Percentiles rank a stretch among this genome's conserved stretches.
Conservation (phyloP, 2,797 vertebrate species). For the Brotula barbata region DNA sequence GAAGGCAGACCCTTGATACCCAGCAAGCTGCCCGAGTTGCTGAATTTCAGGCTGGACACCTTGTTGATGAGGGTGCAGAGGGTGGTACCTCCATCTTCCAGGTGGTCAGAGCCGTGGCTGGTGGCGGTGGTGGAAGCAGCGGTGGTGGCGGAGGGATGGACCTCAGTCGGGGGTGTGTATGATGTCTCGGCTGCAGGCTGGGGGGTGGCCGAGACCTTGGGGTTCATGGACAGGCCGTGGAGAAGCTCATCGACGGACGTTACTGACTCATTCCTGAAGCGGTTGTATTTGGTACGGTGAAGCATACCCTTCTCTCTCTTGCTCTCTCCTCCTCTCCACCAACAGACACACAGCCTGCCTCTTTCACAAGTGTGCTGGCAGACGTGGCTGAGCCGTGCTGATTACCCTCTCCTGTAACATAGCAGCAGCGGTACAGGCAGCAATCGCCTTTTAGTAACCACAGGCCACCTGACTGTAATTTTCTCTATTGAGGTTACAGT, state of each 20-base stretch:
- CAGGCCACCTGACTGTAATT: constrained; percentile 71
- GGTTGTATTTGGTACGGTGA: constrained; percentile 99
- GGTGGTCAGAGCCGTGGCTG: constrained; percentile 79
- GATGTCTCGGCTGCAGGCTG: constrained; percentile 84
- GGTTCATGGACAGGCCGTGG: constrained; percentile 95
- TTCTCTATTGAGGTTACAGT: constrained; percentile 68
- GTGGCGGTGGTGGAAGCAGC: constrained; percentile 71
- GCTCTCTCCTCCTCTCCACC: constrained; percentile 69
- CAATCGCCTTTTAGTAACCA: constrained; percentile 80
- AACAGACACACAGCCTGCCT: constrained; percentile 78
- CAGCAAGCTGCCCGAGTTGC: constrained; percentile 89
- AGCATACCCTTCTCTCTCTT: constrained; percentile 96
- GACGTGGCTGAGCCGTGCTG: constrained; percentile 84
- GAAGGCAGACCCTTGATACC: constrained; percentile 94
- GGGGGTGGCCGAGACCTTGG: constrained; percentile 90
- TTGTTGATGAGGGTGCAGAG: constrained; percentile 97
- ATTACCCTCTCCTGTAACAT: constrained; percentile 88
- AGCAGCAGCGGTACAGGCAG: constrained; percentile 73
- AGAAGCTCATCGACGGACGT: constrained; percentile 98
- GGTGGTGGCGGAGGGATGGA: constrained; percentile 72
- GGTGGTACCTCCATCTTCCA: constrained; percentile 93
- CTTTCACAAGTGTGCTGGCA: constrained; percentile 86
- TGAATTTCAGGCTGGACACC: constrained; percentile 97
- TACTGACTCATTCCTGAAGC: constrained; percentile 99
- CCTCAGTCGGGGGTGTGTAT: constrained; percentile 85